Percentiles rank a stretch among this genome's conserved stretches.
These are phyloP conservation scores for Chionis minor DNA, from an alignment of 2,113 vertebrate species.

Conservation along the genomic window DNA sequence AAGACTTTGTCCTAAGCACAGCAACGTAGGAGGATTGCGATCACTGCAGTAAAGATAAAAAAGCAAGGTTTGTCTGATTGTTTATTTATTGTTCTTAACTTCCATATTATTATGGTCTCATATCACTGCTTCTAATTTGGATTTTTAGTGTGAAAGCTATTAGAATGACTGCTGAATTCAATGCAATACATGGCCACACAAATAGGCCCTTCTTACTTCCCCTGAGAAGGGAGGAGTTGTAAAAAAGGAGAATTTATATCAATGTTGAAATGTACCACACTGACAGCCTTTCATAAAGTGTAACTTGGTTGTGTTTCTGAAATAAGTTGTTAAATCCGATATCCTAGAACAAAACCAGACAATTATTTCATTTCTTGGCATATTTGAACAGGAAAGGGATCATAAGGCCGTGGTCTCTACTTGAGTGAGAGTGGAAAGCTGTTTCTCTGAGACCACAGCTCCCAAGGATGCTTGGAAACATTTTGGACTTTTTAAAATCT, in stretches of 20 bases:
- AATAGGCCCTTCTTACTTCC: not conserved
- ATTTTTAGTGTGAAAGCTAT: not conserved
- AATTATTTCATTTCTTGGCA: not conserved
- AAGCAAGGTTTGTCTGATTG: not conserved
- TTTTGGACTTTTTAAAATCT: not conserved
- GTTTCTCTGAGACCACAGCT: not conserved
- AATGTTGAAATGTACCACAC: not conserved
- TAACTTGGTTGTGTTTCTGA: not conserved
- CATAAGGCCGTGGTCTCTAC: not conserved
- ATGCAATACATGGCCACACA: not conserved
- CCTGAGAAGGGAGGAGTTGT: not conserved
- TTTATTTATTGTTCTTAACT: not conserved
- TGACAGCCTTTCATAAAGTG: not conserved
- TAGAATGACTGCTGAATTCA: not conserved
- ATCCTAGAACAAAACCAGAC: not conserved
- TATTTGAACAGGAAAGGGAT: not conserved
- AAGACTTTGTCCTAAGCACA: not conserved
- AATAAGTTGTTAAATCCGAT: not conserved
- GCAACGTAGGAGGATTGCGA: not conserved
- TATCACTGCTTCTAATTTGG: not conserved
- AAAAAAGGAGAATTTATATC: not conserved
- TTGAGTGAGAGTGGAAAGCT: not conserved
- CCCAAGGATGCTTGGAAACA: not conserved
- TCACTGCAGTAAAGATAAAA: not conserved
- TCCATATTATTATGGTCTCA: not conserved